phyloP scores from a whole-genome alignment of 2,113 vertebrate species.

The Leptodactylus fuscus region DNA sequence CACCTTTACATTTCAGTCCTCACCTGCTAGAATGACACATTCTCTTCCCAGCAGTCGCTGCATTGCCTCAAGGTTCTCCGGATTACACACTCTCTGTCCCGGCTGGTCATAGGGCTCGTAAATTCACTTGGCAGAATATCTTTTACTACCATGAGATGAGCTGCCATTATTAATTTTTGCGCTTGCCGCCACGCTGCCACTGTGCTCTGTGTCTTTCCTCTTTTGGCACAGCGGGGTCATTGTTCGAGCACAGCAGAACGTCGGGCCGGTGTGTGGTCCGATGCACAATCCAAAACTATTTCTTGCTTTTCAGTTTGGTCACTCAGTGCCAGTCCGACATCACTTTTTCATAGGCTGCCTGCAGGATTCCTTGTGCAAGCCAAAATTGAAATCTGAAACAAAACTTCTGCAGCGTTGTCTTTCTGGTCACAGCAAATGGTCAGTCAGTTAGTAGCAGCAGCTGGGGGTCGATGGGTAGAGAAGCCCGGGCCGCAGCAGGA shows the following conservation, averaged over 20 bases:
- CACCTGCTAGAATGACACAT: not conserved
- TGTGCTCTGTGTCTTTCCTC: not conserved
- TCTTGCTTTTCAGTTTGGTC: conserved; percentile 24
- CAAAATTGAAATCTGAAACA: conserved; percentile 8
- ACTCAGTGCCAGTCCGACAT: conserved; percentile 21
- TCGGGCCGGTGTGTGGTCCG: not conserved
- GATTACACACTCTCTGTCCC: not conserved
- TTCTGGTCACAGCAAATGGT: not conserved
- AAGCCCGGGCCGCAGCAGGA: not conserved
- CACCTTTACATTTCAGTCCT: not conserved
- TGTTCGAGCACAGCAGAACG: conserved; percentile 10
- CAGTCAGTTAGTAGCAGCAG: conserved; percentile 4
- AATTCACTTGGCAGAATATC: conserved; percentile 15
- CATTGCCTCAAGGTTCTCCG: not conserved
- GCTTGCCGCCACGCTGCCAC: not conserved
- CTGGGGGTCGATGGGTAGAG: not conserved
- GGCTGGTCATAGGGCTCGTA: not conserved
- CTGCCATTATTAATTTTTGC: not conserved
- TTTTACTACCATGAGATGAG: not conserved
- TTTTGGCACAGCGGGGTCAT: conserved; percentile 5
- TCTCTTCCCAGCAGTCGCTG: not conserved
- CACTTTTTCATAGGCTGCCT: not conserved
- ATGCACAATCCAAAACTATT: conserved; percentile 23
- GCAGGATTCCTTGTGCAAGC: not conserved
- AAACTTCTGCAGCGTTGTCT: conserved; percentile 5